A percentile compares a stretch with the other conserved stretches of the same genome.
Evolutionary conservation across 2,797 vertebrate species (phyloP).

Genomic region (Acomys russatus): DNA sequence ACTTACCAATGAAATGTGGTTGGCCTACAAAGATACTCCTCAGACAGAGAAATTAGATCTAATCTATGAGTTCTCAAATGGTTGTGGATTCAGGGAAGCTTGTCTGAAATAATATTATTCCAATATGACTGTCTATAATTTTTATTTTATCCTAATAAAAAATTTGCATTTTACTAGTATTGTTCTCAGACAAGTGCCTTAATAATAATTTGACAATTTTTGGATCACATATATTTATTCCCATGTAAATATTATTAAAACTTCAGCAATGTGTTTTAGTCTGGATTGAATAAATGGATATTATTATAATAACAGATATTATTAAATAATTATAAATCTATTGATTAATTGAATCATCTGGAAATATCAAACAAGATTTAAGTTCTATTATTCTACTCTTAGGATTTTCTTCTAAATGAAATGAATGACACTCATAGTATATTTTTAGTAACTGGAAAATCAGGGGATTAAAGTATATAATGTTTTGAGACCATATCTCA

Average conservation of each 20-base stretch:
- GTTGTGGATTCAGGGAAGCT: neutral
- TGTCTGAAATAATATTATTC: neutral
- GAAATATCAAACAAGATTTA: conserved; percentile 73
- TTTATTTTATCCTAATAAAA: neutral
- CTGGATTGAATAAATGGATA: neutral
- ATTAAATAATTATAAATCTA: conserved; percentile 70
- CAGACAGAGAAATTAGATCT: neutral
- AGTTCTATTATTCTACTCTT: conserved; percentile 59
- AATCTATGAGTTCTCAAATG: neutral
- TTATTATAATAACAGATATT: conserved; percentile 66
- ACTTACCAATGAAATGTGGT: neutral
- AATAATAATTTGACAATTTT: conserved; percentile 13
- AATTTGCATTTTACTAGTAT: neutral
- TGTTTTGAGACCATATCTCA: conserved; percentile 37
- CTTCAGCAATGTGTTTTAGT: neutral
- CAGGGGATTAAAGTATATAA: conserved; percentile 63
- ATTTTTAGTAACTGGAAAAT: conserved; percentile 66
- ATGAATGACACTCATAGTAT: conserved; percentile 72
- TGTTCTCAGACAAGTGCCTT: neutral
- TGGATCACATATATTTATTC: conserved; percentile 1
- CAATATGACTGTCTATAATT: neutral
- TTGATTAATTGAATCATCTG: conserved; percentile 73
- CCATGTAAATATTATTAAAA: conserved; percentile 11
- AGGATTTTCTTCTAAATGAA: conserved; percentile 69
- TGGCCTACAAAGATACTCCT: neutral